Percentiles rank a stretch among this genome's conserved stretches.
These are phyloP conservation scores for Cephus pulcher DNA, from an alignment of 2,888 invertebrate species.

Conservation along the genomic window DNA sequence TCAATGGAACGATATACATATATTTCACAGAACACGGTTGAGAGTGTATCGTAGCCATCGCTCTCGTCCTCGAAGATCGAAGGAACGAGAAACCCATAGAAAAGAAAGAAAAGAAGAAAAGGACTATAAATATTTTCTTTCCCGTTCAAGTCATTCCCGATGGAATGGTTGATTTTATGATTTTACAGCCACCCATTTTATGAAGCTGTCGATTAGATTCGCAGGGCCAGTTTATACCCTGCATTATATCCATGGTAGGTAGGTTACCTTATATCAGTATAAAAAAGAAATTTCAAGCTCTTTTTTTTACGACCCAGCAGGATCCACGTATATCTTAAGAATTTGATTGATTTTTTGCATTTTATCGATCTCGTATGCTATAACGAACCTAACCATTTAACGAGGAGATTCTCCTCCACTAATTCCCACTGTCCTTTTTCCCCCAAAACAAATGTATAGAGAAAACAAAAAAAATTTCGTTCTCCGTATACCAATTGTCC, in stretches of 20 bases:
- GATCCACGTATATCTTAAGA: slow-evolving; percentile 20
- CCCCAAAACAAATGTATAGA: neutral
- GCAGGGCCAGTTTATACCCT: slow-evolving; percentile 44
- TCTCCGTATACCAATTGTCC: neutral
- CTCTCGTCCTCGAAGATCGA: slow-evolving; percentile 9
- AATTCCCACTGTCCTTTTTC: neutral
- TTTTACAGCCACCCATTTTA: slow-evolving; percentile 63
- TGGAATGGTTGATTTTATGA: slow-evolving; percentile 62
- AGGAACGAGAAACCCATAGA: slow-evolving; percentile 28
- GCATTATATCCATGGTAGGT: neutral
- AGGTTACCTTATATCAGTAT: slow-evolving; percentile 1
- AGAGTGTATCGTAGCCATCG: slow-evolving; percentile 29
- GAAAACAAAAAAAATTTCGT: neutral
- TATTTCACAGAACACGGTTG: neutral
- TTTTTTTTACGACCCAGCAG: slow-evolving; percentile 23
- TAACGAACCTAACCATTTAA: neutral
- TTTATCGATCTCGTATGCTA: neutral
- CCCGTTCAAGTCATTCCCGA: slow-evolving; percentile 31
- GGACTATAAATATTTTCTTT: slow-evolving; percentile 52
- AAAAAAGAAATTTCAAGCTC: slow-evolving; percentile 4
- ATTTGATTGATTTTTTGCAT: slow-evolving; percentile 45
- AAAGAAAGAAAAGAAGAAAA: slow-evolving; percentile 36
- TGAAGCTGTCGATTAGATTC: slow-evolving; percentile 66
- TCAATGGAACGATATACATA: neutral
- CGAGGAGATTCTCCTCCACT: neutral